These are phyloP conservation scores for Sebastes variabilis DNA, from an alignment of 2,797 vertebrate genomes.

Conservation along the genomic window DNA sequence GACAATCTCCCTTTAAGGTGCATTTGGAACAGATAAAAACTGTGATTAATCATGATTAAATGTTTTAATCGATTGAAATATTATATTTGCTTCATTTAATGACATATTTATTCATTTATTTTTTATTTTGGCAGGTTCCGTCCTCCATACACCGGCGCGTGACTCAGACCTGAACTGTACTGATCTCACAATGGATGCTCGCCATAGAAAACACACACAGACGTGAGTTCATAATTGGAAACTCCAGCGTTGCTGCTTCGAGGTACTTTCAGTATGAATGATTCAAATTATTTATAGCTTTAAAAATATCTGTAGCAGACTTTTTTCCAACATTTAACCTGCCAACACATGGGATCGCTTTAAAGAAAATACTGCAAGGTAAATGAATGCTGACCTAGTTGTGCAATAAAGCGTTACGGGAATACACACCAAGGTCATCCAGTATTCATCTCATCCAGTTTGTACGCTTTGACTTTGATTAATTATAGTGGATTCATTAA, in stretches of 20 bases:
- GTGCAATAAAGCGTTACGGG: conserved; percentile 37
- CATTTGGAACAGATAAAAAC: no score
- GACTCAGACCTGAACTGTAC: conserved; percentile 30
- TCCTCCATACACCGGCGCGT: background rate
- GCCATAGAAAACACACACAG: background rate
- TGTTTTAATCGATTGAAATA: no score
- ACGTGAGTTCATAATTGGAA: conserved; percentile 26
- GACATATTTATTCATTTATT: no score
- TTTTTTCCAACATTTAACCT: background rate
- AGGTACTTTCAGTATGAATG: conserved; percentile 37
- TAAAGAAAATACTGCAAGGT: conserved; percentile 11
- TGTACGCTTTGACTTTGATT: background rate
- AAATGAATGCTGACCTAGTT: conserved; percentile 38
- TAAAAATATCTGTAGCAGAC: conserved; percentile 4
- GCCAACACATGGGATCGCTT: background rate
- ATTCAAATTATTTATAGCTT: conserved; percentile 28
- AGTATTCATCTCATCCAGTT: background rate
- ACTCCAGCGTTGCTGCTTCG: conserved; percentile 28
- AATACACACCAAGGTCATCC: conserved; percentile 5
- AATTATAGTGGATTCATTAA: background rate
- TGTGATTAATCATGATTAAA: no score
- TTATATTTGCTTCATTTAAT: no score
- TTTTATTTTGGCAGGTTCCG: no score
- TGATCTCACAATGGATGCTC: background rate
- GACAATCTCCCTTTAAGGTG: no score